phyloP scores from a whole-genome alignment of 1,140 invertebrate species.

The Bacillus rossius region DNA sequence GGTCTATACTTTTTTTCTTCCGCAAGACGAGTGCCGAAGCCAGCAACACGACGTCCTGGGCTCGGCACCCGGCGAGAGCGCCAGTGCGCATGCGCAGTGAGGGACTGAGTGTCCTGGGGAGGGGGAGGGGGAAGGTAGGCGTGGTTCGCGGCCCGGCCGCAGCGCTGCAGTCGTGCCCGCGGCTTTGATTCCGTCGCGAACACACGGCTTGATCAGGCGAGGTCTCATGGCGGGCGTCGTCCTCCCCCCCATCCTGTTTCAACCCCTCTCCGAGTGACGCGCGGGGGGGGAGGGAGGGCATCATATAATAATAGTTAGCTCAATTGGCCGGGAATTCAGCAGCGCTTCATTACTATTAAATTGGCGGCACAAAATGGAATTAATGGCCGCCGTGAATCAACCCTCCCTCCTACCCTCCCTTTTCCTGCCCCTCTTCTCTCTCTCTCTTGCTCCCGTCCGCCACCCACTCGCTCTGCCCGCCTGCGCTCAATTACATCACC shows the following conservation, averaged over 20 bases:
- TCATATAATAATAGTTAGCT: slow-evolving; percentile 15
- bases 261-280: no score
- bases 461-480: not conserved
- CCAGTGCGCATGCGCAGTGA: no score
- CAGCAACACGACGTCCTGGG: no score
- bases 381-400: slow-evolving; percentile 17
- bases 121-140: no score
- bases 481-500: slow-evolving; percentile 3
- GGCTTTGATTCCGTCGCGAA: slow-evolving; percentile 11
- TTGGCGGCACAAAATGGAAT: slow-evolving; percentile 19
- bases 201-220: slow-evolving; percentile 8
- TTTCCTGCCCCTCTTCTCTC: not conserved
- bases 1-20: no score
- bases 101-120: no score
- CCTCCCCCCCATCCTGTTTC: no score
- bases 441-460: not conserved
- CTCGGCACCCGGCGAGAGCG: no score
- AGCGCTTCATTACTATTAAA: slow-evolving; percentile 20
- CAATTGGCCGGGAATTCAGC: slow-evolving; percentile 18
- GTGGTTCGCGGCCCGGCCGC: not conserved
- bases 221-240: not conserved
- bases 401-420: not conserved
- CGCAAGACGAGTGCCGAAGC: no score
- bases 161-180: no score
- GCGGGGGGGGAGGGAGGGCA: no score